Evolutionary conservation across 2,113 vertebrate species (phyloP), one percentile per base, ranked within the genome.

Genomic region (Xerus inauris): DNA sequence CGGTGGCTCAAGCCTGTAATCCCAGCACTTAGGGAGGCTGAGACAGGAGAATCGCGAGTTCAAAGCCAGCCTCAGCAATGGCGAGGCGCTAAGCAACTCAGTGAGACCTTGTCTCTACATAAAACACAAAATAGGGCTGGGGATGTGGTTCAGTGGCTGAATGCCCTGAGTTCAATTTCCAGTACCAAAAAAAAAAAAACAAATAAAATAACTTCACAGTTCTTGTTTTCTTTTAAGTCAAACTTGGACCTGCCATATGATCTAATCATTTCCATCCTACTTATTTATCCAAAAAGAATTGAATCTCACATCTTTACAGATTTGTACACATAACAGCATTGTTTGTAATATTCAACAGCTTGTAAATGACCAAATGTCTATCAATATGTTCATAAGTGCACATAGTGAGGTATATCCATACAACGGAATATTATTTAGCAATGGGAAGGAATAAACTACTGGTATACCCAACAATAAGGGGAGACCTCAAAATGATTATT

Each of bases 401-500:
- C 30, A 71, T 45, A 42, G 28, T 51, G 32, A 62, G 6, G 19
- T 67, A 57, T 86, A 87, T 38, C 47, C 40, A 13, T 72, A 62
- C 32, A 76, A 57, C 28, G 47, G 20, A 72, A 82, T 12, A 40
- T 54, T 83, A 75, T 89, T 69, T 16, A 77, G 6, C 47, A 77
- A 67, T 19, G 79, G 8, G 62, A 83, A 87, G 28, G 24, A 67
- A 82, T 45, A 82, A 89, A 83, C 13, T 72, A 49, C 38, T 95
- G 5, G 30, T 67, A 11, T 28, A 65, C 30, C 12, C 22, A 77
- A 38, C 4, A 67, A 73, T 57, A 75, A 35, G 30, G 19, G 16
- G 13, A 69, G 85, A 88, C 49, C 38, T 85, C 35, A 94, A 80
- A 80, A 88, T 85, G 82, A 82, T 89, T 73, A 84, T 42, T 75